phyloP scores from a whole-genome alignment of 2,888 invertebrate genomes.

The Emmelina monodactyla region DNA sequence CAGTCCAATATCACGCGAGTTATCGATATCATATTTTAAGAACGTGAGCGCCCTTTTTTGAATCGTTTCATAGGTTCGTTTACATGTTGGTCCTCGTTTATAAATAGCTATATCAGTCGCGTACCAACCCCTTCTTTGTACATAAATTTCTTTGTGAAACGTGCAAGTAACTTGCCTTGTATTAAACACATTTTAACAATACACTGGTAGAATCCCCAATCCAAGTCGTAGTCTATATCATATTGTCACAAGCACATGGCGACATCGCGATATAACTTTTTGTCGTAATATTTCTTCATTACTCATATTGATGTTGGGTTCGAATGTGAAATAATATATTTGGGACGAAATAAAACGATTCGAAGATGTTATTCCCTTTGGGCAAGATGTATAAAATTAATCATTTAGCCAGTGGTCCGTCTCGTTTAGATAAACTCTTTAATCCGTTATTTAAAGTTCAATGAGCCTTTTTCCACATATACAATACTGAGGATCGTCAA shows the following conservation, averaged over 20 bases:
- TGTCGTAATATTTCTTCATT: slow-evolving; percentile 47
- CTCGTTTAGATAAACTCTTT: background rate
- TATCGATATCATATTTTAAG: slow-evolving; percentile 64
- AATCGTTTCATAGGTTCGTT: slow-evolving; percentile 13
- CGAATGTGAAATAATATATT: slow-evolving; percentile 15
- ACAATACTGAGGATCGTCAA: background rate
- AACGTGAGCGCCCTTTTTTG: slow-evolving; percentile 55
- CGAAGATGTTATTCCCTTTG: background rate
- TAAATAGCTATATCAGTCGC: too few species aligned
- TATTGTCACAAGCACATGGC: slow-evolving; percentile 60
- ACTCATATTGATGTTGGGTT: slow-evolving; percentile 24
- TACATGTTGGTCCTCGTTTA: background rate
- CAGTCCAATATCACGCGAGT: slow-evolving; percentile 56
- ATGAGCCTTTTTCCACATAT: background rate
- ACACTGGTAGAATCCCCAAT: slow-evolving; percentile 20
- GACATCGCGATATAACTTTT: slow-evolving; percentile 56
- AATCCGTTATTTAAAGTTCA: background rate
- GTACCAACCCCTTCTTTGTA: too few species aligned
- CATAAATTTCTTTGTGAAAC: too few species aligned
- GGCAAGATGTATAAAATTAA: slow-evolving; percentile 1
- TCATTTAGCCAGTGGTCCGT: background rate
- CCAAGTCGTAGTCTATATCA: slow-evolving; percentile 60
- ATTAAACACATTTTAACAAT: slow-evolving; percentile 9
- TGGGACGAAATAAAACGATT: too few species aligned
- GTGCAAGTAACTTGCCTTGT: slow-evolving; percentile 16